These are phyloP conservation scores for Drosophila kohkoa DNA, from an alignment of 1,140 invertebrate species.

Conservation along the genomic window DNA sequence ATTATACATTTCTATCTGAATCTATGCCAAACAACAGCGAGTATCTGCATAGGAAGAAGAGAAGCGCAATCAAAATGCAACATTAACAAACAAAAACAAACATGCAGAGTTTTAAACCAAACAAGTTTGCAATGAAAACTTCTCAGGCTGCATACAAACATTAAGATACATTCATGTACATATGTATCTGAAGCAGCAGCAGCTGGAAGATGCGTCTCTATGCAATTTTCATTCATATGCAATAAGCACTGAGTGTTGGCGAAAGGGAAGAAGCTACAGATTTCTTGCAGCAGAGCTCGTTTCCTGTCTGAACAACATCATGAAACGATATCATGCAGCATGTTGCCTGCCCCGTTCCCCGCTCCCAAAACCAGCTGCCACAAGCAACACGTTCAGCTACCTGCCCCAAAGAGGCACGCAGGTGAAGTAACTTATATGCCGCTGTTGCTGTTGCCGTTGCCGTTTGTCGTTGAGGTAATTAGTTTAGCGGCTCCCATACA, in stretches of 20 bases:
- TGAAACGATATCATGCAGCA: conserved; percentile 61
- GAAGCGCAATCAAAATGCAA: conserved; percentile 58
- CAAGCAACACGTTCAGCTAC: conserved; percentile 42
- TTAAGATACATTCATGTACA: background rate
- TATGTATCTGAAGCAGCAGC: conserved; percentile 45
- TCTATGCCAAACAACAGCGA: conserved; percentile 15
- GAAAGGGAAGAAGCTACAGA: background rate
- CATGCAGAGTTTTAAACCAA: conserved; percentile 40
- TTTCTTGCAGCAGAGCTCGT: conserved; percentile 37
- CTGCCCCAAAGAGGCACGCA: conserved; percentile 67
- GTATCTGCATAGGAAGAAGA: conserved; percentile 35
- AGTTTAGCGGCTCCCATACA: conserved; percentile 59
- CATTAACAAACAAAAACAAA: conserved; percentile 41
- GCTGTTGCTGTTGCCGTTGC: conserved; percentile 33
- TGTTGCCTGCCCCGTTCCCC: background rate
- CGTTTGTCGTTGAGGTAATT: conserved; percentile 58
- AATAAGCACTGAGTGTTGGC: background rate
- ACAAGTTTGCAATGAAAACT: conserved; percentile 77
- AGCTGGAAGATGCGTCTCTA: conserved; percentile 52
- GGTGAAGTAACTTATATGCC: conserved; percentile 78
- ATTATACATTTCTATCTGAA: conserved; percentile 25
- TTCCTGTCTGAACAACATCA: conserved; percentile 71
- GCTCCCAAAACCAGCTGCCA: conserved; percentile 26
- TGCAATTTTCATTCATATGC: conserved; percentile 74
- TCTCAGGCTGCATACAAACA: conserved; percentile 51